Evolutionary conservation across 2,797 vertebrate genomes (phyloP).

Genomic region (Pseudopleuronectes americanus): DNA sequence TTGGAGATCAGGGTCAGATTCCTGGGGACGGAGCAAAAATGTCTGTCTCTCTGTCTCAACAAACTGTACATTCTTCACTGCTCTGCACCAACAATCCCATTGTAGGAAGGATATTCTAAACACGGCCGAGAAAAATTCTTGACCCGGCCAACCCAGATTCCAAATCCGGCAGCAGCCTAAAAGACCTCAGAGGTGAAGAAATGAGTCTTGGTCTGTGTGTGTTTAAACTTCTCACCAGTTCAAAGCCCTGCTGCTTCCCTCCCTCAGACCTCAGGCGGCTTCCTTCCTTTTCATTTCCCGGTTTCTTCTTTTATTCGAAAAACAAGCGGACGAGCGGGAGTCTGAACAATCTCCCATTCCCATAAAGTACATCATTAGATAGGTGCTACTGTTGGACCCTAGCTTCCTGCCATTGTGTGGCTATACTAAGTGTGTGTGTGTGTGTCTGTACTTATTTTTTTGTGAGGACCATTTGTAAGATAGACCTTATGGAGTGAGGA

Average conservation of each 20-base stretch:
- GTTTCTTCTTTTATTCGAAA: slow-evolving; percentile 39
- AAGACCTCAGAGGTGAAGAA: slow-evolving; percentile 48
- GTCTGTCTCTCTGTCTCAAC: slow-evolving; percentile 30
- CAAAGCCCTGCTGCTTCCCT: slow-evolving; percentile 31
- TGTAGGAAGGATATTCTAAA: slow-evolving; percentile 42
- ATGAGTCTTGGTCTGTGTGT: slow-evolving; percentile 48
- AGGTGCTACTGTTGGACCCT: slow-evolving; percentile 19
- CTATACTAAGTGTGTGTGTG: slow-evolving; percentile 6
- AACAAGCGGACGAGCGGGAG: slow-evolving; percentile 44
- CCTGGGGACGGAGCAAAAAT: neutral
- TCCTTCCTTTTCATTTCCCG: slow-evolving; percentile 45
- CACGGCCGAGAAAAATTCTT: slow-evolving; percentile 46
- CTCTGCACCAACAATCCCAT: slow-evolving; percentile 47
- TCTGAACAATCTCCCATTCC: slow-evolving; percentile 36
- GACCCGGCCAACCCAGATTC: slow-evolving; percentile 36
- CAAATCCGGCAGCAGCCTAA: slow-evolving; percentile 37
- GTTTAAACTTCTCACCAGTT: slow-evolving; percentile 51
- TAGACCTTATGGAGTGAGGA: too few relatives aligned
- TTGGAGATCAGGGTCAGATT: neutral
- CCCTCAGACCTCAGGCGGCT: slow-evolving; percentile 41
- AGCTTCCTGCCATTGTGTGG: slow-evolving; percentile 70
- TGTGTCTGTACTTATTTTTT: too few relatives aligned
- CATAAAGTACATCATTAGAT: slow-evolving; percentile 11
- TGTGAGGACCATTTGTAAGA: too few relatives aligned
- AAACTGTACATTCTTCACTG: slow-evolving; percentile 43